phyloP scores from a whole-genome alignment of 2,797 vertebrate species.

The Aplochiton taeniatus region DNA sequence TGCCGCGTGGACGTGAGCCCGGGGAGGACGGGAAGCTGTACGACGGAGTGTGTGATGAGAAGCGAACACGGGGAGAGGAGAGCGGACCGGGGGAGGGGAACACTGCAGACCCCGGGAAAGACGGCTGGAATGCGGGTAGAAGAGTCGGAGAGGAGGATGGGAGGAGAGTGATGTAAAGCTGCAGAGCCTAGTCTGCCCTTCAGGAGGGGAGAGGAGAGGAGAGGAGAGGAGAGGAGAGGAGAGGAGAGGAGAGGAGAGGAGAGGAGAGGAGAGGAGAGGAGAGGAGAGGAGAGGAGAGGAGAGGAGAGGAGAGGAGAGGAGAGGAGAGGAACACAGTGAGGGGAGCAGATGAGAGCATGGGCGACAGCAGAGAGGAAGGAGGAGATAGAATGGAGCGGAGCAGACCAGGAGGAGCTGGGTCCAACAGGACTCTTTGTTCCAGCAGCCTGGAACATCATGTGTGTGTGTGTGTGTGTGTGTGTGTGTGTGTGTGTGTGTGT shows the following conservation, averaged over 20 bases:
- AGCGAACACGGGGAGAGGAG: too few species aligned
- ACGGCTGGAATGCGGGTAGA: too few species aligned
- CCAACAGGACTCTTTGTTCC: too few species aligned
- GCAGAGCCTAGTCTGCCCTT: slow-evolving; percentile 1
- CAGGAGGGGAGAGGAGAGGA: slow-evolving; percentile 5
- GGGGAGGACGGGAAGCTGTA: too few species aligned
- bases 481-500: background rate
- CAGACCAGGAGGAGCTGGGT: background rate
- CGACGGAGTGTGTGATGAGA: too few species aligned
- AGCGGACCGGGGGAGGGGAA: too few species aligned
- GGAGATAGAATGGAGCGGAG: too few species aligned
- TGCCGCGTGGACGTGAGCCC: too few species aligned
- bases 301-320: background rate
- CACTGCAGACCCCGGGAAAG: too few species aligned
- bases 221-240: background rate
- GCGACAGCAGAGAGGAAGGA: background rate
- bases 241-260: background rate
- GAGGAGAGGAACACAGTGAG: background rate
- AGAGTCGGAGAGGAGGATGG: too few species aligned
- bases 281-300: background rate
- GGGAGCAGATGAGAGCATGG: background rate
- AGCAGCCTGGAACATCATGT: background rate
- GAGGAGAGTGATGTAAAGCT: background rate
- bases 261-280: slow-evolving; percentile 4
- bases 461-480: slow-evolving; percentile 7